Base-by-base conservation (phyloP, 2,797 vertebrate genomes). In the Pempheris klunzingeri region DNA sequence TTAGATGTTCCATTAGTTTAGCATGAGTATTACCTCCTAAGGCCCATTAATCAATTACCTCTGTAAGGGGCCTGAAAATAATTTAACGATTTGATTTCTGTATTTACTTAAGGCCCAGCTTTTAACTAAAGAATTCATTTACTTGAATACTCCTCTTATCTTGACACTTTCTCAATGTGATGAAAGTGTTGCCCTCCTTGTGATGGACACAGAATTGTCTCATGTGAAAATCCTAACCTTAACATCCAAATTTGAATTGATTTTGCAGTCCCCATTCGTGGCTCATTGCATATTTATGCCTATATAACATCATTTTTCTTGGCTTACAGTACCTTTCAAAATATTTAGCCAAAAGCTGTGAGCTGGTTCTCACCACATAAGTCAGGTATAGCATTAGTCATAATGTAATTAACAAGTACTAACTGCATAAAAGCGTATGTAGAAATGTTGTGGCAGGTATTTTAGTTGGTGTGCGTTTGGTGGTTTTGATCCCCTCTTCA, bases 41-140 rank as follows among this genome's bases (percentile, higher is more conserved):
- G 86, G 80, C 83, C 78, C 86, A 89, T 93, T 91, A 91, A 93
- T 94, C 88, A 91, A 83, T 90, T 90, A 84, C 76, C 74, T 74
- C 81, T 85, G 77, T 64, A 88, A 87, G 68, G 74, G 54, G 53
- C 60, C 77, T 76, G 63, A 73, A 89, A 87, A 82, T 89, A 88
- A 90, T 90, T 87, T 81, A 83, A 87, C 75, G 12, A 77, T 92
- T 90, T 68, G 64, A 80, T 81, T 87, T 84, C 50, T 70, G 65
- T 89, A 81, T 91, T 91, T 88, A 91, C 88, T 90, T 77, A 70
- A 68, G 88, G 78, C 78, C 65, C 58, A 70, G 46, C 72, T 82
- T 90, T 92, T 92, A 84, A 89, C 92, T 79, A 88, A 89, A 86
- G 61, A 81, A 83, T 85, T 64, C 2, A 86, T 91, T 88, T 78